Evolutionary conservation across 2,113 vertebrate genomes (phyloP).

Genomic region (Neomonachus schauinslandi): DNA sequence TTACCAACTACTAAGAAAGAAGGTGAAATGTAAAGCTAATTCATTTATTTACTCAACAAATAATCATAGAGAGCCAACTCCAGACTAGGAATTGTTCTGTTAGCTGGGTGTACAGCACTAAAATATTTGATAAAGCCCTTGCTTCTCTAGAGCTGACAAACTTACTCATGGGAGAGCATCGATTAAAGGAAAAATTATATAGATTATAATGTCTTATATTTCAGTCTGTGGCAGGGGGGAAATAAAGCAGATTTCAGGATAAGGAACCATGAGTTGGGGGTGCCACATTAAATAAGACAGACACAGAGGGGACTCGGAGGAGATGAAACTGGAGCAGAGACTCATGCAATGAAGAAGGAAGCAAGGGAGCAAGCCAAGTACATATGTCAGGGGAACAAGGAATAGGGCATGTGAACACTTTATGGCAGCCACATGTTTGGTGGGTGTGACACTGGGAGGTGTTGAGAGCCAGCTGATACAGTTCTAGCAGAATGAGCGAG

Average conservation of each 20-base stretch:
- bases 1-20: not conserved
- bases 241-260: not conserved
- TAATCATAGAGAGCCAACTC: not conserved
- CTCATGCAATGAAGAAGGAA: not conserved
- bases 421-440: not conserved
- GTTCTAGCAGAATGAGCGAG: not conserved
- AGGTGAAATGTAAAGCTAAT: not conserved
- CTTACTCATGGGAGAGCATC: not conserved
- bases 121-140: not conserved
- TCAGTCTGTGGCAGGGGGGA: accelerated
- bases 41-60: not conserved
- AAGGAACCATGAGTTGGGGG: not conserved
- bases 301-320: not conserved
- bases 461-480: not conserved
- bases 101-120: not conserved
- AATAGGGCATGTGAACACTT: not conserved
- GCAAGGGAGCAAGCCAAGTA: not conserved
- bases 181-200: not conserved
- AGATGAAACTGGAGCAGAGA: not conserved
- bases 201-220: not conserved
- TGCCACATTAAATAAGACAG: not conserved
- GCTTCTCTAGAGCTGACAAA: not conserved
- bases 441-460: not conserved
- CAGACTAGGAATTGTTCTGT: not conserved
- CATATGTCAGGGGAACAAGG: accelerated